Evolutionary conservation across 2,888 invertebrate species (phyloP).

Genomic region (Tachina fera): DNA sequence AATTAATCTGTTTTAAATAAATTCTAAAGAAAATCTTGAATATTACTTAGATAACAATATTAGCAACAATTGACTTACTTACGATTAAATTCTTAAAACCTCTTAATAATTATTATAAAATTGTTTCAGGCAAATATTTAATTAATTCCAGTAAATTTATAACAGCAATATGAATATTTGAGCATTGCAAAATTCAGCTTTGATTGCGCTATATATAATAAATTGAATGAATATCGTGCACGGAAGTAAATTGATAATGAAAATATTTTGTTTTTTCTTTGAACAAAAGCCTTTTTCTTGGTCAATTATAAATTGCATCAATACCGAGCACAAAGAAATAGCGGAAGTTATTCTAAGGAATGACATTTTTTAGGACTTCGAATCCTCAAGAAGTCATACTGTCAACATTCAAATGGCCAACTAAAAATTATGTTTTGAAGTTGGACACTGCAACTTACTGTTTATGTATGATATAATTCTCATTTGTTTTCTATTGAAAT

Average conservation of each 20-base stretch:
- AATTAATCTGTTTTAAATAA: constrained; percentile 26
- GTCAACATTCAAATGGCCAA: too few species aligned
- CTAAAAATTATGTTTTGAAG: too few species aligned
- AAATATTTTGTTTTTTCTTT: neutral
- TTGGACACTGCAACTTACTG: too few species aligned
- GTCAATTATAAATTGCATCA: neutral
- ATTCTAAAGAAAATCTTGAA: constrained; percentile 31
- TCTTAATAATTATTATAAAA: constrained; percentile 18
- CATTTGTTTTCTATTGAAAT: too few species aligned
- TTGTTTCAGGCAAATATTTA: neutral
- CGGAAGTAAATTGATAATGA: constrained; percentile 28
- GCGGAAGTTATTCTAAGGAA: too few species aligned
- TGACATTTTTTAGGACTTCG: too few species aligned
- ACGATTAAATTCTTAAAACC: constrained; percentile 6
- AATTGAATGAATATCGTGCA: neutral
- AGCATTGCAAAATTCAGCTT: constrained; percentile 23
- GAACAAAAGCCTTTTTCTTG: neutral
- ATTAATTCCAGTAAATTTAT: constrained; percentile 18
- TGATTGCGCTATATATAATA: neutral
- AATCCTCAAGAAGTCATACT: too few species aligned
- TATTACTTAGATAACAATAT: constrained; percentile 25
- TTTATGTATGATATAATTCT: too few species aligned
- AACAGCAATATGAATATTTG: constrained; percentile 2
- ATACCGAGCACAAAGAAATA: neutral
- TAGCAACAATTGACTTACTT: constrained; percentile 6